Percentiles rank a stretch among this genome's conserved stretches.
phyloP scores from a whole-genome alignment of 2,113 vertebrate species.

The Albula glossodonta region DNA sequence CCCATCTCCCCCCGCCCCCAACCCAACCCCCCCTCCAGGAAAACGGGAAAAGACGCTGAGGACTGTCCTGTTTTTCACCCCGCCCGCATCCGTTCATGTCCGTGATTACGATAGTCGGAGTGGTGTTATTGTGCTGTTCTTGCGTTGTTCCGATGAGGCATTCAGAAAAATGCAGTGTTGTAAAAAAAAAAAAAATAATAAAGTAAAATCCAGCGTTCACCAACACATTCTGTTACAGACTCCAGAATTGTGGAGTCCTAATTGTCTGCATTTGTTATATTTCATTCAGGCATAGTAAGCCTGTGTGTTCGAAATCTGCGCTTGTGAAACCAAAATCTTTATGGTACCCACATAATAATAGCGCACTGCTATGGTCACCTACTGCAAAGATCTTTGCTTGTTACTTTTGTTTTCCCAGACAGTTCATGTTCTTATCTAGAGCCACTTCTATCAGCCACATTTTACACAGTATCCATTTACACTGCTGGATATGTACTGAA shows the following conservation, averaged over 20 bases:
- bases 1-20: neutral
- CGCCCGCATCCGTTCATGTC: neutral
- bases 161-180: neutral
- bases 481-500: neutral
- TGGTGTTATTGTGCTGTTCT: neutral
- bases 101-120: neutral
- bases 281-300: neutral
- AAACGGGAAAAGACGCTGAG: constrained; percentile 16
- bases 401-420: no score
- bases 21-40: neutral
- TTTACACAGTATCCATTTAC: neutral
- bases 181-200: no score
- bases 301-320: neutral
- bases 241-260: neutral
- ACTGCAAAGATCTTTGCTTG: neutral
- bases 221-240: neutral
- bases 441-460: no score
- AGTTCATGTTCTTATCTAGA: no score
- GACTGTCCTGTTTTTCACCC: constrained; percentile 13
- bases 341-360: neutral
- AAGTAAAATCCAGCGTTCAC: neutral
- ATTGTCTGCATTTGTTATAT: neutral
- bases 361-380: neutral
- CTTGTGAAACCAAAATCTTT: neutral
- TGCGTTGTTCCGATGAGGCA: neutral